Conservation (phyloP, 2,888 invertebrate species). For the Cotesia congregata region DNA sequence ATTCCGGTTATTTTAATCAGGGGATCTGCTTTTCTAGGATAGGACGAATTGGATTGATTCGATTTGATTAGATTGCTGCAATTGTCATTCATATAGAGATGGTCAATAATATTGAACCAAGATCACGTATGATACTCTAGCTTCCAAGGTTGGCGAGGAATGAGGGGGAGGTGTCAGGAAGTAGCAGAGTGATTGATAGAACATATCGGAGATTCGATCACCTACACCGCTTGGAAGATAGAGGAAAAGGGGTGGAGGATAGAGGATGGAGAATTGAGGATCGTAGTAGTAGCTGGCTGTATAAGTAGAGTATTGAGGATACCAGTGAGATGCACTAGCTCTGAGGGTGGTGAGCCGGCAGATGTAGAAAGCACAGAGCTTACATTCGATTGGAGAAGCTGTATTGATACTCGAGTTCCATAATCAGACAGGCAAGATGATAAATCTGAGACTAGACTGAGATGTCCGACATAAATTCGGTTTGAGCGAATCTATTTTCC, state of each 20-base stretch:
- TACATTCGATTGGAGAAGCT: neutral
- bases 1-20: neutral
- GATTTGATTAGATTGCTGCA: neutral
- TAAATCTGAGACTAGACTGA: constrained; percentile 23
- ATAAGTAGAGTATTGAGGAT: no score
- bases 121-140: neutral
- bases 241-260: neutral
- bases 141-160: no score
- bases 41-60: neutral
- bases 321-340: neutral
- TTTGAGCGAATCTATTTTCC: constrained; percentile 30
- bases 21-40: neutral
- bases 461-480: constrained; percentile 24
- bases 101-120: neutral
- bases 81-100: neutral
- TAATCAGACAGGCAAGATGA: constrained; percentile 27
- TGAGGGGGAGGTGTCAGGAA: neutral
- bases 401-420: constrained; percentile 8
- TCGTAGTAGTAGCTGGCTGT: no score
- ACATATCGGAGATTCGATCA: neutral
- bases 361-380: constrained; percentile 8
- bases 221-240: neutral
- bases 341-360: constrained; percentile 18
- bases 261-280: neutral
- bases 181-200: neutral